Base-by-base conservation (phyloP, 2,888 invertebrate genomes). In the Scaptomyza reducta region DNA sequence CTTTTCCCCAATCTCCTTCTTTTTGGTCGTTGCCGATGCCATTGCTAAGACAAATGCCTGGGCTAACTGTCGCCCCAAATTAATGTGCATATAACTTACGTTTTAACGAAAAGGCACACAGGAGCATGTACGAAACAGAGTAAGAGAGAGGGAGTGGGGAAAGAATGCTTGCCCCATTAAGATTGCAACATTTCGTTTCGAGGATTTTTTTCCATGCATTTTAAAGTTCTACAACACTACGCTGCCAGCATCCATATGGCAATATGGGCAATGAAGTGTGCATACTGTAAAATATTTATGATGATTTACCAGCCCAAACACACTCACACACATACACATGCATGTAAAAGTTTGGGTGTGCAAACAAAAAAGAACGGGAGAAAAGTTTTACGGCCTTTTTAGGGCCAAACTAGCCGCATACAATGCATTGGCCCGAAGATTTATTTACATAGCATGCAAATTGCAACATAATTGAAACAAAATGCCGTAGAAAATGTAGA, bases 231-330 rank as follows among this genome's bases (percentile, higher is more conserved):
- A 18, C 29, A 62, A 35, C 47, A 33, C 33, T 33, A 41, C 22
- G 40, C 57, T 22, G 60, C 67, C 42, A 41, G 45, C 47, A 38
- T 51, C 58, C 65, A 65, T 75, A 65, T 75, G 65, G 71, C 63
- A 66, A 63, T 70, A 63, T 70, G 65, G 69, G 74, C 80, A 83
- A 87, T 87, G 81, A 84, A 87, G 87, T 87, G 78, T 87, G 78
- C 78, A 70, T 68, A 54, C 68, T 67, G 55, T 82, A 54, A 83
- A 87, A 80, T 59, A 87, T 83, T 71, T 81, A 87, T 84, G 70
- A 71, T 86, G 77, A 79, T 86, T 83, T 82, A 74, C 73, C 79
- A 70, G 63, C 57, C 35, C 50, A 65, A 47, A 62, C 74, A 58
- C 38, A 56, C 35, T 50, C 42, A 51, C 38, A 38, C 45, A 25